Percentiles rank a stretch among this genome's conserved stretches.
Conservation (phyloP, 2,888 invertebrate genomes). For the Tholera decimalis region DNA sequence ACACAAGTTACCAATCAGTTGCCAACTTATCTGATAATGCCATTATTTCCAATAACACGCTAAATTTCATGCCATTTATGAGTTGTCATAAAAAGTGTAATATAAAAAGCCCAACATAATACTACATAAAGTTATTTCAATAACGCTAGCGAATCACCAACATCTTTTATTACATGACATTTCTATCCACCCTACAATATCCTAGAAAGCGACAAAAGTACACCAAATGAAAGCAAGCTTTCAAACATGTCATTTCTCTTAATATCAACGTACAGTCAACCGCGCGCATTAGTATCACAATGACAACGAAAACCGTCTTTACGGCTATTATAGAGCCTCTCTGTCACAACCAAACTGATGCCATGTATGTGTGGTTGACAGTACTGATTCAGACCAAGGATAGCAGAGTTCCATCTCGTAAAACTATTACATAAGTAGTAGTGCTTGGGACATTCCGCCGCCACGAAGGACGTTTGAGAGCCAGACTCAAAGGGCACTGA, state of each 20-base stretch:
- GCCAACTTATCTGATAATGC: too few species aligned
- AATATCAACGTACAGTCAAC: constrained; percentile 10
- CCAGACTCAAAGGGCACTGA: constrained; percentile 45
- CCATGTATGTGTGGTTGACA: not conserved
- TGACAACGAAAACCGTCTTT: not conserved
- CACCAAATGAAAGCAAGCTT: constrained; percentile 11
- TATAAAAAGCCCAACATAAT: too few species aligned
- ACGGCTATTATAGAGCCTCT: not conserved
- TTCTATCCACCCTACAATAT: constrained; percentile 1
- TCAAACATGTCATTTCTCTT: constrained; percentile 13
- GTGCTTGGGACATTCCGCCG: constrained; percentile 29
- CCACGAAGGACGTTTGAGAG: constrained; percentile 21
- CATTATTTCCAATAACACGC: too few species aligned
- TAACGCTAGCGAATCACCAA: not conserved
- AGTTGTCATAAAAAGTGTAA: too few species aligned
- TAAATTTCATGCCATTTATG: too few species aligned
- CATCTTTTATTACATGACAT: not conserved
- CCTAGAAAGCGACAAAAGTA: constrained; percentile 7
- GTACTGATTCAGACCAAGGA: not conserved
- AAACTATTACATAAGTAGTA: constrained; percentile 26
- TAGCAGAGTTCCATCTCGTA: not conserved
- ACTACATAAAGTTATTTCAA: too few species aligned
- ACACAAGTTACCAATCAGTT: too few species aligned
- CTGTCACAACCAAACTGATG: not conserved
- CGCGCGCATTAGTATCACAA: too few species aligned